Conservation (phyloP, 2,888 invertebrate species). For the Cepaea hortensis region DNA sequence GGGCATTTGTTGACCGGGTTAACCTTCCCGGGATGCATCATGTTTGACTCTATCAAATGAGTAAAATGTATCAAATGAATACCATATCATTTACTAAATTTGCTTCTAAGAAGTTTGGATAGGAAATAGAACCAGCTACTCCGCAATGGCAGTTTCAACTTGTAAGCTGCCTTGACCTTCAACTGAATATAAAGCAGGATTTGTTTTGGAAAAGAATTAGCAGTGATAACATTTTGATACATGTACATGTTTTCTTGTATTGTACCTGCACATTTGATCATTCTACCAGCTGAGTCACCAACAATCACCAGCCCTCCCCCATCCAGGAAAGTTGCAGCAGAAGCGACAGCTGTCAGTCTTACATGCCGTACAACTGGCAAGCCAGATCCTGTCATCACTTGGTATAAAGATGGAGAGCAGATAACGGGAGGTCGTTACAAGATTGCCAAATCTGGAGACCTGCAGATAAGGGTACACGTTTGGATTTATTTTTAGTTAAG, state of each 20-base stretch:
- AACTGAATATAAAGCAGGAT: too few species aligned
- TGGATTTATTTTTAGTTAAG: too few species aligned
- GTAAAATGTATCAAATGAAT: too few species aligned
- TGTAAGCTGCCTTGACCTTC: too few species aligned
- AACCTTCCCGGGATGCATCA: too few species aligned
- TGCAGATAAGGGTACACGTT: slow-evolving; percentile 81
- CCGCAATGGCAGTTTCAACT: too few species aligned
- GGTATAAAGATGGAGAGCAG: slow-evolving; percentile 80
- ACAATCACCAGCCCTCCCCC: slow-evolving; percentile 78
- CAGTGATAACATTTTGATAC: background rate
- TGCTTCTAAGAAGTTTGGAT: too few species aligned
- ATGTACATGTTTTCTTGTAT: background rate
- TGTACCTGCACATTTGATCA: slow-evolving; percentile 65
- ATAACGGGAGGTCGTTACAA: slow-evolving; percentile 91
- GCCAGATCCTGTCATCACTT: slow-evolving; percentile 94
- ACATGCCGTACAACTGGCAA: slow-evolving; percentile 94
- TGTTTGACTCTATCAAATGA: too few species aligned
- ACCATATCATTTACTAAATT: too few species aligned
- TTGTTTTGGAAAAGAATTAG: too few species aligned
- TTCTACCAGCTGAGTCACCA: slow-evolving; percentile 14
- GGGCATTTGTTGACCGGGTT: too few species aligned
- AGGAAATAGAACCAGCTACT: too few species aligned
- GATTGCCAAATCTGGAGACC: slow-evolving; percentile 86
- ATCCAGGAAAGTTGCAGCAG: slow-evolving; percentile 66
- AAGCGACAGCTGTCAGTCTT: slow-evolving; percentile 69